Percentiles rank a stretch among this genome's conserved stretches.
Evolutionary conservation across 2,888 invertebrate species (phyloP).

Genomic region (Tipula lateralis): DNA sequence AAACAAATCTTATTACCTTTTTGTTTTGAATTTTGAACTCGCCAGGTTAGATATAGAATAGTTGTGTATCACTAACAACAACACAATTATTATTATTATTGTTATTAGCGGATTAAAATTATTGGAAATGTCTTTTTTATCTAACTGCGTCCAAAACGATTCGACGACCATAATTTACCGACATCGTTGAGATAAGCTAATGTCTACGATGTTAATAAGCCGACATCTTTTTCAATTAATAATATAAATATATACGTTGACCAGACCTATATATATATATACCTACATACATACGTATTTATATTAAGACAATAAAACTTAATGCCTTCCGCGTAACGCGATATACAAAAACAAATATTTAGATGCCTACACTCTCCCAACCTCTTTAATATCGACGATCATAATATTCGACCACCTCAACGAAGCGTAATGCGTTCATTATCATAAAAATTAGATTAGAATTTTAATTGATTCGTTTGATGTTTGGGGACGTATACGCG

Average conservation of each 20-base stretch:
- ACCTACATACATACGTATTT: background rate
- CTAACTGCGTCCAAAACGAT: background rate
- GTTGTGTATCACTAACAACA: background rate
- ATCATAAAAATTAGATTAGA: background rate
- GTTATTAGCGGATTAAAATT: no score
- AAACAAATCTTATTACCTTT: background rate
- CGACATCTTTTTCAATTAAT: background rate
- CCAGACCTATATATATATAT: background rate
- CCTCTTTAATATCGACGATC: background rate
- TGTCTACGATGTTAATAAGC: background rate
- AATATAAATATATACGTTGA: background rate
- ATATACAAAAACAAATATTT: background rate
- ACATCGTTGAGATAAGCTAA: background rate
- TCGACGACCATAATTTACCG: background rate
- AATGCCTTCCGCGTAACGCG: background rate
- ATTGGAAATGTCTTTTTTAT: background rate
- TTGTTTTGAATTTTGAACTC: background rate
- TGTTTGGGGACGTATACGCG: background rate
- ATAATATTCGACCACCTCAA: background rate
- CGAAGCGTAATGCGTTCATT: background rate
- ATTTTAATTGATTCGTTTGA: constrained; percentile 19
- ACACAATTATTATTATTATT: background rate
- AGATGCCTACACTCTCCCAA: background rate
- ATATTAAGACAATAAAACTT: background rate
- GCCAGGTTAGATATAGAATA: background rate